Evolutionary conservation across 23 tunicate species (phyloP).

Genomic region (Clavelina lepadiformis): DNA sequence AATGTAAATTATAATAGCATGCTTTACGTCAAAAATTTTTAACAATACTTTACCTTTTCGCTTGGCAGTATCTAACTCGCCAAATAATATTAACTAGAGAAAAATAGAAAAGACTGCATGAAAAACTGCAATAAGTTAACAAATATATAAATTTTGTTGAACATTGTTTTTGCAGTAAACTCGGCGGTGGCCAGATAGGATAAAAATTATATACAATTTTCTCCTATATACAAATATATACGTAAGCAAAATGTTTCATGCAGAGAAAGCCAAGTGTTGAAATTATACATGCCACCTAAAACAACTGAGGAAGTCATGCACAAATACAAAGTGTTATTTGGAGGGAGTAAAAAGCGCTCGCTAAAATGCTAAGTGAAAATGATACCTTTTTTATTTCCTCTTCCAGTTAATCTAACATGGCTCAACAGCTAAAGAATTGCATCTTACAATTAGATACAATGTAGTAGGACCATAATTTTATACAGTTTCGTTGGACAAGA

Average conservation of each 20-base stretch:
- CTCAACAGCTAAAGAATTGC: slow-evolving; percentile 40
- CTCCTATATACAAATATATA: too few species aligned
- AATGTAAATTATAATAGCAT: not conserved
- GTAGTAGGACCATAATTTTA: too few species aligned
- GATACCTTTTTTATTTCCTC: slow-evolving; percentile 47
- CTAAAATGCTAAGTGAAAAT: not conserved
- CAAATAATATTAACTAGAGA: slow-evolving; percentile 28
- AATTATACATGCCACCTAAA: too few species aligned
- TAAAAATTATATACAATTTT: too few species aligned
- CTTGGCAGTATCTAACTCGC: slow-evolving; percentile 27
- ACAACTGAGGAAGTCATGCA: slow-evolving; percentile 4
- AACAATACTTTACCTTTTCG: slow-evolving; percentile 26
- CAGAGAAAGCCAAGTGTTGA: too few species aligned
- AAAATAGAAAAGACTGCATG: not conserved
- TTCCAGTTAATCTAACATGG: slow-evolving; percentile 49
- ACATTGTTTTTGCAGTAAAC: too few species aligned
- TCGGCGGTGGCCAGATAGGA: too few species aligned
- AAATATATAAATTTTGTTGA: too few species aligned
- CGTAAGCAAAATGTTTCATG: too few species aligned
- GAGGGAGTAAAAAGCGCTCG: not conserved
- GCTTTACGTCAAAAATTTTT: not conserved
- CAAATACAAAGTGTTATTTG: not conserved
- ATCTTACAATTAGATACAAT: too few species aligned
- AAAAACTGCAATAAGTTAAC: not conserved
- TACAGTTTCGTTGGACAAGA: too few species aligned